Percentiles rank a stretch among this genome's conserved stretches.
Evolutionary conservation across 2,113 vertebrate species (phyloP).

Genomic region (Fregata magnificens): DNA sequence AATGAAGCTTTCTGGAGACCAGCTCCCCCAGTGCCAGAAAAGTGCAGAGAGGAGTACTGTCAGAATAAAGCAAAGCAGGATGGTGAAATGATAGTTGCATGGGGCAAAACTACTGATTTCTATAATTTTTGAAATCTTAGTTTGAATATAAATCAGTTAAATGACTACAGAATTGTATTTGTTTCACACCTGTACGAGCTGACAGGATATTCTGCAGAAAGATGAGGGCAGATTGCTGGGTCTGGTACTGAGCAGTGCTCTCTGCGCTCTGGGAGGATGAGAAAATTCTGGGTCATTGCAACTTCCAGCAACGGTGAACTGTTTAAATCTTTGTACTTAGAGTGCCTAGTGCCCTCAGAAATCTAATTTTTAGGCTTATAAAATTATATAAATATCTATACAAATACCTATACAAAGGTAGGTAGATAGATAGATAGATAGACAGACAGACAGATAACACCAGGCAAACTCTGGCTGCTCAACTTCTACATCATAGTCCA

Average conservation of each 20-base stretch:
- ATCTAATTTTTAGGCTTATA: not conserved
- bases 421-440: not conserved
- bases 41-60: not conserved
- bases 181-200: not conserved
- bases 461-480: not conserved
- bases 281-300: not conserved
- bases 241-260: not conserved
- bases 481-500: not conserved
- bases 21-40: not conserved
- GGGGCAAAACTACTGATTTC: not conserved
- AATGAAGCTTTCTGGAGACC: not conserved
- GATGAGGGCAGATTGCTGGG: not conserved
- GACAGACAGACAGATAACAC: not conserved
- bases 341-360: not conserved
- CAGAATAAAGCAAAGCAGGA: not conserved
- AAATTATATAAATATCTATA: not conserved
- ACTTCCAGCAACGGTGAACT: not conserved
- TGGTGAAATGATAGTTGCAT: not conserved
- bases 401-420: not conserved
- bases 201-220: not conserved
- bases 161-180: not conserved
- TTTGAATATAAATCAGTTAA: not conserved
- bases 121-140: not conserved
- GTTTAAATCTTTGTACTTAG: not conserved
- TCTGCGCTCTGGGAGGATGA: rapidly evolving